Conservation (phyloP, 1,140 invertebrate genomes). For the Pseudachorutes palmiensis region DNA sequence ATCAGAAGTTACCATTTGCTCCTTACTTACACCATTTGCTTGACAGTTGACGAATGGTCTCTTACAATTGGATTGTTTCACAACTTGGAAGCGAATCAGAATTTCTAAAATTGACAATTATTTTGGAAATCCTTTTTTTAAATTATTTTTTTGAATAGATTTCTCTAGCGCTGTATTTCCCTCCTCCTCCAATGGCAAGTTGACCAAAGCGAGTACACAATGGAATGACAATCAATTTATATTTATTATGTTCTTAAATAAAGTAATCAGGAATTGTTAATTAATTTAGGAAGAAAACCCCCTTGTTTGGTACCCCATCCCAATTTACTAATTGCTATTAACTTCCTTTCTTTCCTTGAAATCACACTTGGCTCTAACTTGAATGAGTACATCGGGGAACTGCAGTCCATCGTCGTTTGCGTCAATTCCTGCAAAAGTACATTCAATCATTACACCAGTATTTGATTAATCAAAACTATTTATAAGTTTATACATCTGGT, state of each 20-base stretch:
- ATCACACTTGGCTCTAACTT: conserved; percentile 22
- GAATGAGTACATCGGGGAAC: conserved; percentile 28
- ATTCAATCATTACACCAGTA: not conserved
- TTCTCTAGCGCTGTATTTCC: conserved; percentile 13
- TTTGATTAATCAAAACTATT: not conserved
- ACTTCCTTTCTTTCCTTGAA: conserved; percentile 24
- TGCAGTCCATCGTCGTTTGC: conserved; percentile 23
- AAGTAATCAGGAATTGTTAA: not conserved
- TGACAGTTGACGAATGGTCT: no score
- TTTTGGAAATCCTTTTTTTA: no score
- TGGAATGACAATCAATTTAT: not conserved
- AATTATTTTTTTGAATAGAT: no score
- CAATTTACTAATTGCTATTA: not conserved
- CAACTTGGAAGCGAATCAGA: no score
- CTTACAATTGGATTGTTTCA: no score
- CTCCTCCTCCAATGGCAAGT: not conserved
- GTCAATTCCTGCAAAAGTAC: not conserved
- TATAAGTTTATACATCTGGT: conserved; percentile 37
- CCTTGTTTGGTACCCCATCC: conserved; percentile 26
- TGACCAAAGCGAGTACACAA: not conserved
- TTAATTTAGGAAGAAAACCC: conserved; percentile 3
- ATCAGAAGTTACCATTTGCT: no score
- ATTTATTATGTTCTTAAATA: not conserved
- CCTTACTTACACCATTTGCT: no score
- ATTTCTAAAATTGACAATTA: no score